These are phyloP conservation scores for Polyploca ridens DNA, from an alignment of 2,888 invertebrate genomes.

Conservation along the genomic window DNA sequence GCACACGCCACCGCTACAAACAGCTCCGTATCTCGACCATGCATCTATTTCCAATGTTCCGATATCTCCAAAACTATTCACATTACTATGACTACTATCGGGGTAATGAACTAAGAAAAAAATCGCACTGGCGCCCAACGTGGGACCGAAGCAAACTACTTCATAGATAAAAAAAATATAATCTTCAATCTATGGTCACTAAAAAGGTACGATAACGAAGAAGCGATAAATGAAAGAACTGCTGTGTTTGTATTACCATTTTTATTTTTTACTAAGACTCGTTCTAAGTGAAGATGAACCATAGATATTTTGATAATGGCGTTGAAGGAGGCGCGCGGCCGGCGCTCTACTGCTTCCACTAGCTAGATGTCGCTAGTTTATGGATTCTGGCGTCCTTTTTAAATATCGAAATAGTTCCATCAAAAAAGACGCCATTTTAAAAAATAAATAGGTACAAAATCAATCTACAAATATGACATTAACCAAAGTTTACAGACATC, in stretches of 20 bases:
- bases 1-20: slow-evolving; percentile 67
- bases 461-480: slow-evolving; percentile 46
- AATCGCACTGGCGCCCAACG: slow-evolving; percentile 61
- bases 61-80: slow-evolving; percentile 38
- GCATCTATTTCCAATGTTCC: slow-evolving; percentile 67
- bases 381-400: slow-evolving; percentile 31
- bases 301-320: slow-evolving; percentile 70
- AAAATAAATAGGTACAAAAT: slow-evolving; percentile 59
- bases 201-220: slow-evolving; percentile 63
- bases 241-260: slow-evolving; percentile 79
- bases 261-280: slow-evolving; percentile 72
- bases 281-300: slow-evolving; percentile 81
- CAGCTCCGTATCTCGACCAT: slow-evolving; percentile 60
- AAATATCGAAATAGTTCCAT: slow-evolving; percentile 20
- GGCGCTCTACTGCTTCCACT: slow-evolving; percentile 64
- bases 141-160: slow-evolving; percentile 71
- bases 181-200: slow-evolving; percentile 52
- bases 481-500: slow-evolving; percentile 48
- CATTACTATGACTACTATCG: slow-evolving; percentile 38
- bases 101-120: slow-evolving; percentile 46
- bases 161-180: slow-evolving; percentile 53
- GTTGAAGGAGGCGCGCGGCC: slow-evolving; percentile 76
- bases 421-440: slow-evolving; percentile 53
- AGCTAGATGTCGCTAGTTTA: slow-evolving; percentile 59
- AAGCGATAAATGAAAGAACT: slow-evolving; percentile 83